These are phyloP conservation scores for Sebastes minor DNA, from an alignment of 2,797 vertebrate species.

Conservation along the genomic window DNA sequence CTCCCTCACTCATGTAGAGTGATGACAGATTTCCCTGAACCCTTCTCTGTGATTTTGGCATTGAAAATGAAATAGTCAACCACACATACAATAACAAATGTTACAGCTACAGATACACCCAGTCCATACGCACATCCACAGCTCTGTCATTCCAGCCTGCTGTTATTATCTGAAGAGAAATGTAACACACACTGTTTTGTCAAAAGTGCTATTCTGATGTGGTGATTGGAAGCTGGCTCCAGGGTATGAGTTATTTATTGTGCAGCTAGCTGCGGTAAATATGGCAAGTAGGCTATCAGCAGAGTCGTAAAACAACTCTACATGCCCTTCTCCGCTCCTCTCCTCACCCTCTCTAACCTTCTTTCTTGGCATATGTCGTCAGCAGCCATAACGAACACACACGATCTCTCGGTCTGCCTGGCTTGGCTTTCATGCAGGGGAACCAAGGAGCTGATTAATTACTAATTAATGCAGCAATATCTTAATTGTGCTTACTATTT, in stretches of 20 bases:
- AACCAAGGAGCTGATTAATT: slow-evolving; percentile 59
- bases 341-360: slow-evolving; percentile 36
- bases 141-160: slow-evolving; percentile 10
- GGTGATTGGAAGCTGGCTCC: slow-evolving; percentile 57
- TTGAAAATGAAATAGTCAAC: neutral
- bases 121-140: neutral
- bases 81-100: neutral
- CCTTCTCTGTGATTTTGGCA: neutral
- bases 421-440: slow-evolving; percentile 48
- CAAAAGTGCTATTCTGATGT: slow-evolving; percentile 29
- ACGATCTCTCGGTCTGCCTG: slow-evolving; percentile 6
- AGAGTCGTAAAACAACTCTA: slow-evolving; percentile 60
- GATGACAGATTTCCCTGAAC: slow-evolving; percentile 7
- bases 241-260: slow-evolving; percentile 58
- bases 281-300: slow-evolving; percentile 52
- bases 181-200: slow-evolving; percentile 20
- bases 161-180: slow-evolving; percentile 7
- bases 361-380: slow-evolving; percentile 48
- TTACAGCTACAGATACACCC: neutral
- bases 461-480: slow-evolving; percentile 56
- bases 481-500: slow-evolving; percentile 59
- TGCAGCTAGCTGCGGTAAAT: slow-evolving; percentile 52
- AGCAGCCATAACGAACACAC: slow-evolving; percentile 45
- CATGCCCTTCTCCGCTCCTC: slow-evolving; percentile 18
- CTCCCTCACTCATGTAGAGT: neutral